These are phyloP conservation scores for Cryptocephalus moraei DNA, from an alignment of 2,888 invertebrate species.

Conservation along the genomic window DNA sequence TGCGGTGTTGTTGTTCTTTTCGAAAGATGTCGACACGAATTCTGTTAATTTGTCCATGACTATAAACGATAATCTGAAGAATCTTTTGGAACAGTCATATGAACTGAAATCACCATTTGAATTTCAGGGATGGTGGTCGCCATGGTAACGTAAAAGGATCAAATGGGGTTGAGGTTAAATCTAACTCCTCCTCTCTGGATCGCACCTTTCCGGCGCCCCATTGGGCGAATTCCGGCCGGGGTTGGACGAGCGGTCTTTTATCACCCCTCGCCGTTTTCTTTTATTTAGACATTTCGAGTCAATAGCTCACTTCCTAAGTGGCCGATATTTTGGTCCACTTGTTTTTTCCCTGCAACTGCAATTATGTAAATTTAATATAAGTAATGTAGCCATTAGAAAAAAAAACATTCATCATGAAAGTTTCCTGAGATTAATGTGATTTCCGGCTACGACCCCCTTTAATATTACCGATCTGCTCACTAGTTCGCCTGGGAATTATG, in stretches of 20 bases:
- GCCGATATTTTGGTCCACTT: constrained; percentile 37
- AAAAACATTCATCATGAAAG: no score
- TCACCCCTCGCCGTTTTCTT: constrained; percentile 21
- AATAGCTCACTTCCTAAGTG: constrained; percentile 36
- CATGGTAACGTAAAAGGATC: constrained; percentile 30
- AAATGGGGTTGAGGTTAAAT: constrained; percentile 27
- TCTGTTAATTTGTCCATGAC: constrained; percentile 82
- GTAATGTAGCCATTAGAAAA: constrained; percentile 19
- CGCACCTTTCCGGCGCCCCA: constrained; percentile 8
- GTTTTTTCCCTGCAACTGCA: constrained; percentile 31
- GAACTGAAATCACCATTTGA: constrained; percentile 32
- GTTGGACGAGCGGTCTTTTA: constrained; percentile 21
- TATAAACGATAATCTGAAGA: constrained; percentile 29
- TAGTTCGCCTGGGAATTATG: no score
- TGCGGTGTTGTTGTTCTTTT: constrained; percentile 40
- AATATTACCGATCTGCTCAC: no score
- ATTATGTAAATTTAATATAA: constrained; percentile 36
- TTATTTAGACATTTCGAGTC: constrained; percentile 33
- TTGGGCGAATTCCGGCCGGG: constrained; percentile 27
- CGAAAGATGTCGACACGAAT: constrained; percentile 83
- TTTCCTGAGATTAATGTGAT: no score
- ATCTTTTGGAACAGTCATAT: constrained; percentile 30
- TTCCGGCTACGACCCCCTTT: no score
- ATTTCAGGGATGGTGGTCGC: constrained; percentile 32
- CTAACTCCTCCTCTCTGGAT: constrained; percentile 26